Conservation (phyloP, 2,797 vertebrate species). For the Silurus lanzhouensis region DNA sequence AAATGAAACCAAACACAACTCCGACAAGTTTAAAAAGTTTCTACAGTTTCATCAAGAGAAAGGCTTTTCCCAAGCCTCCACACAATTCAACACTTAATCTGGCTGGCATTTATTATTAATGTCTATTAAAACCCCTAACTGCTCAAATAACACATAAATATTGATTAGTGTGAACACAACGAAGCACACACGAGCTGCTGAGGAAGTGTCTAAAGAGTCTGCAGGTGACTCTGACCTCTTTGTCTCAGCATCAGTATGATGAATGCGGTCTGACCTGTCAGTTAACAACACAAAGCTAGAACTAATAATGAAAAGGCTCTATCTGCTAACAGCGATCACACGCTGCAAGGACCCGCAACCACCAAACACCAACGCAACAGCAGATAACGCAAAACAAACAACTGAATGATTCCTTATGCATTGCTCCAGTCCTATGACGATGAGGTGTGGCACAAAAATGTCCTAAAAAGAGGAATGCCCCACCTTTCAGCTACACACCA, state of each 20-base stretch:
- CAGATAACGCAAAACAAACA: slow-evolving; percentile 30
- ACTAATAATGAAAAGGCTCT: slow-evolving; percentile 29
- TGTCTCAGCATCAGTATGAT: slow-evolving; percentile 36
- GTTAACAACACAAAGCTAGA: slow-evolving; percentile 58
- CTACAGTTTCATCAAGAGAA: not conserved
- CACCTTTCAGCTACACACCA: slow-evolving; percentile 48
- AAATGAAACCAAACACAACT: not conserved
- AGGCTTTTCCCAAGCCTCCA: not conserved
- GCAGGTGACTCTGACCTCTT: slow-evolving; percentile 50
- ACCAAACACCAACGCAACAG: not conserved
- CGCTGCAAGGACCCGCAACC: not conserved
- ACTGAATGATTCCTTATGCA: not conserved
- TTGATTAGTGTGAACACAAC: not conserved
- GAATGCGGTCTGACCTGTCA: slow-evolving; percentile 69
- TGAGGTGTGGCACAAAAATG: slow-evolving; percentile 10
- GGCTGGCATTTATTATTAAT: not conserved
- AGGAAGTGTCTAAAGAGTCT: slow-evolving; percentile 11
- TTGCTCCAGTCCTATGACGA: not conserved
- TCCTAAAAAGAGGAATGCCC: slow-evolving; percentile 34
- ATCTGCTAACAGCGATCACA: slow-evolving; percentile 37
- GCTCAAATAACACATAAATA: not conserved
- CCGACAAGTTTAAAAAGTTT: not conserved
- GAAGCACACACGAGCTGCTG: not conserved
- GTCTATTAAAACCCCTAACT: not conserved
- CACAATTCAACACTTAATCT: not conserved